Percentiles rank a stretch among this genome's conserved stretches.
phyloP scores from a whole-genome alignment of 2,888 invertebrate genomes.

The Zelleria hepariella region DNA sequence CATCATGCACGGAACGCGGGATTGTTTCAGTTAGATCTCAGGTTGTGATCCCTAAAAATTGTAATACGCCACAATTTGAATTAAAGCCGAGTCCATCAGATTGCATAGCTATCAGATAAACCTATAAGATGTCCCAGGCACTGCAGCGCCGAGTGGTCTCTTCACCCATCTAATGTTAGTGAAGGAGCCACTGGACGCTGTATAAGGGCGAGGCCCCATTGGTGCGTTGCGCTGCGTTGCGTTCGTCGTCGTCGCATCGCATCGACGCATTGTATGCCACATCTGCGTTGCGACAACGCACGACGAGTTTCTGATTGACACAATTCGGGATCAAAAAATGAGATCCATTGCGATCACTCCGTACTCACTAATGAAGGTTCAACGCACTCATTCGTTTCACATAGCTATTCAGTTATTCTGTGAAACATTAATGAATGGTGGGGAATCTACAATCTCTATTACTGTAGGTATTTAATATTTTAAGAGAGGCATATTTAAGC shows the following conservation, averaged over 20 bases:
- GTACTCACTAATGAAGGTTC: not conserved
- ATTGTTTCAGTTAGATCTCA: not conserved
- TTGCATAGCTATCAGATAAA: too few relatives aligned
- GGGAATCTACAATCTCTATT: not conserved
- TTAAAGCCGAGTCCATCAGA: not conserved
- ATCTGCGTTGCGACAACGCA: too few relatives aligned
- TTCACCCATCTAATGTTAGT: too few relatives aligned
- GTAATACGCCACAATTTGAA: too few relatives aligned
- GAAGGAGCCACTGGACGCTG: too few relatives aligned
- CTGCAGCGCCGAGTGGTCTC: too few relatives aligned
- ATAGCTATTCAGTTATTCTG: not conserved
- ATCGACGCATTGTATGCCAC: too few relatives aligned
- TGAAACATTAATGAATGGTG: not conserved
- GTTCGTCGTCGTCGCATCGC: too few relatives aligned
- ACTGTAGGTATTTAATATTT: not conserved
- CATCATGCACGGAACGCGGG: not conserved
- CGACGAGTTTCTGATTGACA: not conserved
- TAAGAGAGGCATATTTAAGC: too few relatives aligned
- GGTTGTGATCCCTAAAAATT: not conserved
- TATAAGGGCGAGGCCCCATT: too few relatives aligned
- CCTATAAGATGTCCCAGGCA: too few relatives aligned
- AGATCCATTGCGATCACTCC: not conserved
- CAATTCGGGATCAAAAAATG: not conserved
- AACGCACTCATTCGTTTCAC: not conserved
- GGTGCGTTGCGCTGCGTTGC: too few relatives aligned